Conservation (phyloP, 2,888 invertebrate species). For the Caenorhabditis angaria region DNA sequence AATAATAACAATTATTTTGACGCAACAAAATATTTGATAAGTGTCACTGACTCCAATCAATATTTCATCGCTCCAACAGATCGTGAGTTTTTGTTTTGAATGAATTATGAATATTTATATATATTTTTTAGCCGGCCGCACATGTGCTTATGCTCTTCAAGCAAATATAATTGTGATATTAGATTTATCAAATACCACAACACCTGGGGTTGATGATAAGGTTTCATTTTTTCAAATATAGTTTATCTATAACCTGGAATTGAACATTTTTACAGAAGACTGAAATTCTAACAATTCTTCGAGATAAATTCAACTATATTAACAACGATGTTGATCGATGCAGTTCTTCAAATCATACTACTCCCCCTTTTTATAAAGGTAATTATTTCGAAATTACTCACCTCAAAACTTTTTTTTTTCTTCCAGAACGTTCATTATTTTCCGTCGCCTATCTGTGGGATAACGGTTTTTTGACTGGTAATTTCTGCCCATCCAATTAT, state of each 20-base stretch:
- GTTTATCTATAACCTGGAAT: too few species aligned
- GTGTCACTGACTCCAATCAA: slow-evolving; percentile 1
- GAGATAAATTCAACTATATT: slow-evolving; percentile 20
- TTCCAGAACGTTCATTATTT: slow-evolving; percentile 23
- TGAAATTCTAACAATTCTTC: slow-evolving; percentile 8
- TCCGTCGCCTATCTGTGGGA: slow-evolving; percentile 19
- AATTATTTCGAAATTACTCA: not conserved
- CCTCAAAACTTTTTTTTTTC: not conserved
- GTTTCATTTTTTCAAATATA: slow-evolving; percentile 7
- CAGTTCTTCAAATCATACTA: not conserved
- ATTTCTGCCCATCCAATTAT: slow-evolving; percentile 24
- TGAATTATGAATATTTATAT: not conserved
- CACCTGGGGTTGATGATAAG: not conserved
- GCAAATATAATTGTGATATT: slow-evolving; percentile 19
- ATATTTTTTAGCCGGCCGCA: not conserved
- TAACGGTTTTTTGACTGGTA: not conserved
- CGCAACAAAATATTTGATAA: slow-evolving; percentile 14
- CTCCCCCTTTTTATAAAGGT: slow-evolving; percentile 6
- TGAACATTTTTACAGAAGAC: slow-evolving; percentile 19
- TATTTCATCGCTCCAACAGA: slow-evolving; percentile 1
- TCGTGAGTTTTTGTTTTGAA: slow-evolving; percentile 10
- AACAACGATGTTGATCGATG: slow-evolving; percentile 9
- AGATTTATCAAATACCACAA: slow-evolving; percentile 11
- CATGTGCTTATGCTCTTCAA: slow-evolving; percentile 22
- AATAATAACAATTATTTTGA: slow-evolving; percentile 9